phyloP scores from a whole-genome alignment of 2,888 invertebrate species.

The Diplazon laetatorius region DNA sequence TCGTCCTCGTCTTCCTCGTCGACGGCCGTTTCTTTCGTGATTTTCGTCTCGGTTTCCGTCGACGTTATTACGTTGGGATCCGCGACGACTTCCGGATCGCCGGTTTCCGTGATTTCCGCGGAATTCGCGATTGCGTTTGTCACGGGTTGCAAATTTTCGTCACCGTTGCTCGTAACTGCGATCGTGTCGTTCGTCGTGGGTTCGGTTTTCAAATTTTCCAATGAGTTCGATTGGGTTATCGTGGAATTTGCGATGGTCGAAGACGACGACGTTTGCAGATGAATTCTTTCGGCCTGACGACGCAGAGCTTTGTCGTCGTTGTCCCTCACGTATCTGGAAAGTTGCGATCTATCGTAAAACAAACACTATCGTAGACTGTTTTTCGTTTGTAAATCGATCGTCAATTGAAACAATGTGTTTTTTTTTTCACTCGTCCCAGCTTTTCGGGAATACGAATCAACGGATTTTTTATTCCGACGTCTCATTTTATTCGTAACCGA shows the following conservation, averaged over 20 bases:
- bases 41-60: slow-evolving; percentile 69
- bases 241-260: slow-evolving; percentile 69
- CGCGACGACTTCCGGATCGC: too few species aligned
- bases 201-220: too few species aligned
- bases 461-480: too few species aligned
- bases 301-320: slow-evolving; percentile 90
- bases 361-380: slow-evolving; percentile 40
- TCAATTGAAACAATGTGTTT: not conserved
- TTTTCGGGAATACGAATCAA: too few species aligned
- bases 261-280: slow-evolving; percentile 77
- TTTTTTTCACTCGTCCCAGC: not conserved
- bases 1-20: slow-evolving; percentile 83
- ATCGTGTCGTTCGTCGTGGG: slow-evolving; percentile 62
- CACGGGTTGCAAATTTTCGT: too few species aligned
- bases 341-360: slow-evolving; percentile 61
- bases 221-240: slow-evolving; percentile 47
- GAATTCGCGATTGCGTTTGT: too few species aligned
- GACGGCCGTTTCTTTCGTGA: slow-evolving; percentile 68
- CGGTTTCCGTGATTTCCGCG: too few species aligned
- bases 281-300: slow-evolving; percentile 88
- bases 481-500: too few species aligned
- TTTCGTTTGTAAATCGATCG: not conserved
- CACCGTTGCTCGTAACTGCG: slow-evolving; percentile 43
- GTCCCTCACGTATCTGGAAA: slow-evolving; percentile 86
- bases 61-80: slow-evolving; percentile 53